These are phyloP conservation scores for Drosophila ambigua DNA, from an alignment of 1,140 invertebrate genomes.

Conservation along the genomic window DNA sequence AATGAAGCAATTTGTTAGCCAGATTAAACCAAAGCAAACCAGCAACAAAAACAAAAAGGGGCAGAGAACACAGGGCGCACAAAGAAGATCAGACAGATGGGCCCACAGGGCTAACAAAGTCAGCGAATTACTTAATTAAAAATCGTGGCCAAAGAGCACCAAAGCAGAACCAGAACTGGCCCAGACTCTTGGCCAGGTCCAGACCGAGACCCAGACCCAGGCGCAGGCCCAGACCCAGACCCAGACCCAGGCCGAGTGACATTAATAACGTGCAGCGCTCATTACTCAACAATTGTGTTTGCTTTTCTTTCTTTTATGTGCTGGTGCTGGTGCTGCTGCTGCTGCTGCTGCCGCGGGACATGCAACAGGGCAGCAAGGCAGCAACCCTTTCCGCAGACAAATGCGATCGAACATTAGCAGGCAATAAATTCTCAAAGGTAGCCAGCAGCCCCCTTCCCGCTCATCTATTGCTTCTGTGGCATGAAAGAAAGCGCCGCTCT, in stretches of 20 bases:
- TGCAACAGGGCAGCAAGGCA: constrained; percentile 2
- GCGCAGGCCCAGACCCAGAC: background rate
- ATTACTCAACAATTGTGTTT: constrained; percentile 79
- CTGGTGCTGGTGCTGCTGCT: constrained; percentile 7
- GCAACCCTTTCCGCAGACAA: constrained; percentile 55
- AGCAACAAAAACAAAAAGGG: constrained; percentile 1
- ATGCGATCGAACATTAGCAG: constrained; percentile 74
- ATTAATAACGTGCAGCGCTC: constrained; percentile 80
- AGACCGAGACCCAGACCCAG: background rate
- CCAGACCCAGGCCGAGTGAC: constrained; percentile 46
- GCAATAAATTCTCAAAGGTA: constrained; percentile 76
- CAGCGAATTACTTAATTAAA: constrained; percentile 83
- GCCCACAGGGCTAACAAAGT: constrained; percentile 72
- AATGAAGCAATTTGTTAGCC: constrained; percentile 82
- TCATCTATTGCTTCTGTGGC: constrained; percentile 50
- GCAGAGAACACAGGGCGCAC: constrained; percentile 9
- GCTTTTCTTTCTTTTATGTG: constrained; percentile 7
- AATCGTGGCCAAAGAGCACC: constrained; percentile 67
- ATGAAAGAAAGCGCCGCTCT: constrained; percentile 56
- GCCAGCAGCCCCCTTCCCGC: background rate
- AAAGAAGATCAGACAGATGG: constrained; percentile 63
- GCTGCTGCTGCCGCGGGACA: background rate
- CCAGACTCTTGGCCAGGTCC: constrained; percentile 3
- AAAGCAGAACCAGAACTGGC: constrained; percentile 25
- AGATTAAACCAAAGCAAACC: constrained; percentile 69